phyloP scores from a whole-genome alignment of 2,113 vertebrate genomes.

The Potamarius usumacintae region DNA sequence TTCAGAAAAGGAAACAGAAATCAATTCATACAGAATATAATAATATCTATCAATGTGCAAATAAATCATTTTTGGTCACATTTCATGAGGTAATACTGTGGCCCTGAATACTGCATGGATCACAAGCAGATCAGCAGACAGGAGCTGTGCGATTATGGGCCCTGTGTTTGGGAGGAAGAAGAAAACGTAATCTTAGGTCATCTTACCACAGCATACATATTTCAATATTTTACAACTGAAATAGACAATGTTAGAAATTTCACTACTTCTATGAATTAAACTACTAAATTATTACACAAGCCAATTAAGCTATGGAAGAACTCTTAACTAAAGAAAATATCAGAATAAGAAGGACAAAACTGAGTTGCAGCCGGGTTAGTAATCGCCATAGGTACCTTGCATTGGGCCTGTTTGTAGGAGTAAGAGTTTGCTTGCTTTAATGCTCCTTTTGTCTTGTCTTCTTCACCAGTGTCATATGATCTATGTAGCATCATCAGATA shows the following conservation, averaged over 20 bases:
- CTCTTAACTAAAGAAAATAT: constrained; percentile 10
- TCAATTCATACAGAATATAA: background rate
- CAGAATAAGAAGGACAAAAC: background rate
- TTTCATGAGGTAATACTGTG: constrained; percentile 14
- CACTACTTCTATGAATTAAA: background rate
- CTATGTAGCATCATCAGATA: constrained; percentile 65
- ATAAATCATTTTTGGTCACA: background rate
- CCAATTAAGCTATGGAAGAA: background rate
- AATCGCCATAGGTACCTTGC: constrained; percentile 59
- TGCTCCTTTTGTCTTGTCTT: constrained; percentile 58
- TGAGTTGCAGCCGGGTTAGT: background rate
- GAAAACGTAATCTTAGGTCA: background rate
- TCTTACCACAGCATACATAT: background rate
- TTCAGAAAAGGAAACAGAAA: background rate
- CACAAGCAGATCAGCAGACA: constrained; percentile 44
- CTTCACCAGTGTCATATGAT: constrained; percentile 73
- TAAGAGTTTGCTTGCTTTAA: constrained; percentile 65
- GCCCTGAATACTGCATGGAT: constrained; percentile 19
- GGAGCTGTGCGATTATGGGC: constrained; percentile 41
- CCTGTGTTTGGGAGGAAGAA: constrained; percentile 47
- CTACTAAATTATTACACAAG: background rate
- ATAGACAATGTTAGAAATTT: background rate
- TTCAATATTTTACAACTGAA: background rate
- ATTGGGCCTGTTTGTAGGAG: constrained; percentile 53
- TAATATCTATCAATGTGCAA: constrained; percentile 21